phyloP scores from a whole-genome alignment of 2,797 vertebrate species.

The Luscinia luscinia region DNA sequence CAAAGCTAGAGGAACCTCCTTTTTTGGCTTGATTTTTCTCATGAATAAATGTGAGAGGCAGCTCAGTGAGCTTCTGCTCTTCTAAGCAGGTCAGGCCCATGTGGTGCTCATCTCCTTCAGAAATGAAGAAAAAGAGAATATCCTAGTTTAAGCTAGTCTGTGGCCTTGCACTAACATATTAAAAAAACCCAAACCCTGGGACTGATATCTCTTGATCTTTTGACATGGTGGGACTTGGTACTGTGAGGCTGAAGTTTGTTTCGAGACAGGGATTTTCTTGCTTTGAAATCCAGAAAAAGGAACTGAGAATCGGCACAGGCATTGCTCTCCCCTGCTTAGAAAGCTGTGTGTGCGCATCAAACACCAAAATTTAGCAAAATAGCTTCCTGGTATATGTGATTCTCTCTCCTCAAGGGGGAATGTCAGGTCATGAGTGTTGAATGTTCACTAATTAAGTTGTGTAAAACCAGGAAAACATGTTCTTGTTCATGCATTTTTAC shows the following conservation, averaged over 20 bases:
- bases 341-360: background rate
- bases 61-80: background rate
- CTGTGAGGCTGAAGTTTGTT: background rate
- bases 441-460: background rate
- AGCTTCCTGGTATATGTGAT: background rate
- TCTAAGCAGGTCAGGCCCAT: background rate
- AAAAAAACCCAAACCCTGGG: background rate
- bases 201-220: background rate
- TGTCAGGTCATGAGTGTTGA: background rate
- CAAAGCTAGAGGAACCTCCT: background rate
- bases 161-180: background rate
- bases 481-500: background rate
- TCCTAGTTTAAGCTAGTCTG: background rate
- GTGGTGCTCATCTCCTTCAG: background rate
- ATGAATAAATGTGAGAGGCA: background rate
- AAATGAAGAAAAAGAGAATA: background rate
- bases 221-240: background rate
- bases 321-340: background rate
- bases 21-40: background rate
- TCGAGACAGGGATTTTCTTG: background rate
- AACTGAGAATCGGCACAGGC: background rate
- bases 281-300: background rate
- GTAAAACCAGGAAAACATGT: accelerated
- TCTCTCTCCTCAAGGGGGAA: background rate
- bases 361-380: background rate